Evolutionary conservation across 1,140 invertebrate species (phyloP), one percentile per base, ranked within the genome.

Genomic region (Agrypnia vestita): DNA sequence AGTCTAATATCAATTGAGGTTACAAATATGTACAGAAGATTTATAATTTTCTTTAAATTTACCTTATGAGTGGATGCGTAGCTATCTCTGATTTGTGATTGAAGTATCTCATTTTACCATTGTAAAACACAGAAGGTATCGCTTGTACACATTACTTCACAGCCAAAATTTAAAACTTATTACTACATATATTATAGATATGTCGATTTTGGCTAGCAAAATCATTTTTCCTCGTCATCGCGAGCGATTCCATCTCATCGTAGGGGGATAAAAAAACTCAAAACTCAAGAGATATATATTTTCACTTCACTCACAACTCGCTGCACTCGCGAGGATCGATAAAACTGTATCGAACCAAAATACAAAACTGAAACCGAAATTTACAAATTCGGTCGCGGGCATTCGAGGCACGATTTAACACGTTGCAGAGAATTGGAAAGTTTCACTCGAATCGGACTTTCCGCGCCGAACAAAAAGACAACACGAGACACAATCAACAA

Each of bases 61-160:
- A 64, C 61, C 61, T 64, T 64, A 64, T 25, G 13, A 64, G 61
- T 64, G 61, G 61, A n/a, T 64, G 61, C 13, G 19, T 35, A 35
- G 61, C 61, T 64, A 64, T 64, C 19, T 64, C 61, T 35, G 61
- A 35, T 64, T 64, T 64, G 4, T 64, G 61, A 64, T 64, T 64
- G 61, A 64, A 64, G 35, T 64, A 64, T 64, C 61, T 64, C 61
- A 64, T 64, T 15, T 59, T 59, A 15, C n/a, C 55, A 59, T 59
- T 3, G 55, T 59, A 15, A 59, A 59, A 17, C 55, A 17, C 15
- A 15, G 1, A 7, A 59, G 55, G 55, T 11, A 59, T 21, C 17
- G 10, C n/a, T 59, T n/a, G 21, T 10, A 17, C 55, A 59, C 55
- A 59, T 59, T 59, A 59, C 15, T 10, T 15, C 55, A 59, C 55